Percentiles rank a stretch among this genome's conserved stretches.
Conservation (phyloP, 2,797 vertebrate species). For the Alosa sapidissima region DNA sequence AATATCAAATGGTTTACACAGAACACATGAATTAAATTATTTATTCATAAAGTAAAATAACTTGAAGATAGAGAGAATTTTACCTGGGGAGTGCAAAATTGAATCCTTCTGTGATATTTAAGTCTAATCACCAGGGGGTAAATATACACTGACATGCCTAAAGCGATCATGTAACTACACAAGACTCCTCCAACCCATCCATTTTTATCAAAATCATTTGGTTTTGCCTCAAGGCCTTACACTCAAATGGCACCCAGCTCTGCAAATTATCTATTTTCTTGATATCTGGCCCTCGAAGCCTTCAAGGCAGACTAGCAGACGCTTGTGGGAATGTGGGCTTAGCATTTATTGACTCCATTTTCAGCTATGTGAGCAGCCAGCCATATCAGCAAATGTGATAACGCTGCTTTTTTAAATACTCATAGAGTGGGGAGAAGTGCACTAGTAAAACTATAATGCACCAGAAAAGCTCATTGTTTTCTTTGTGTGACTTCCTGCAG, state of each 20-base stretch:
- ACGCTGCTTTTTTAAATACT: background rate
- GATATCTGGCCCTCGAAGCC: background rate
- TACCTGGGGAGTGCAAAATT: background rate
- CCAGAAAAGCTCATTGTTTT: too few relatives aligned
- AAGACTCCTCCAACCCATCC: background rate
- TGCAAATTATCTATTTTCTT: background rate
- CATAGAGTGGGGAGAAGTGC: too few relatives aligned
- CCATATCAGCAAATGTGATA: constrained; percentile 6
- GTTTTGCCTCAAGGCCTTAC: background rate
- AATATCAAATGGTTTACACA: background rate
- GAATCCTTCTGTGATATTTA: background rate
- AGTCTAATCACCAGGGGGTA: background rate
- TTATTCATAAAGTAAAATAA: too few relatives aligned
- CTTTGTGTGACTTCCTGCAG: too few relatives aligned
- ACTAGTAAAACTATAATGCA: too few relatives aligned
- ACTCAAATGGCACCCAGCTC: background rate
- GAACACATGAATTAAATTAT: background rate
- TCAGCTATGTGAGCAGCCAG: background rate
- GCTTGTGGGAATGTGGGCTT: background rate
- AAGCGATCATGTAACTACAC: background rate
- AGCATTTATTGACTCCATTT: background rate
- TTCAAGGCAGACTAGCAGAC: background rate
- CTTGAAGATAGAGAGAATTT: too few relatives aligned
- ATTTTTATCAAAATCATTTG: background rate
- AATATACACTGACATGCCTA: background rate